Percentiles rank a stretch among this genome's conserved stretches.
These are phyloP conservation scores for Pteronura brasiliensis DNA, from an alignment of 2,113 vertebrate species.

Conservation along the genomic window DNA sequence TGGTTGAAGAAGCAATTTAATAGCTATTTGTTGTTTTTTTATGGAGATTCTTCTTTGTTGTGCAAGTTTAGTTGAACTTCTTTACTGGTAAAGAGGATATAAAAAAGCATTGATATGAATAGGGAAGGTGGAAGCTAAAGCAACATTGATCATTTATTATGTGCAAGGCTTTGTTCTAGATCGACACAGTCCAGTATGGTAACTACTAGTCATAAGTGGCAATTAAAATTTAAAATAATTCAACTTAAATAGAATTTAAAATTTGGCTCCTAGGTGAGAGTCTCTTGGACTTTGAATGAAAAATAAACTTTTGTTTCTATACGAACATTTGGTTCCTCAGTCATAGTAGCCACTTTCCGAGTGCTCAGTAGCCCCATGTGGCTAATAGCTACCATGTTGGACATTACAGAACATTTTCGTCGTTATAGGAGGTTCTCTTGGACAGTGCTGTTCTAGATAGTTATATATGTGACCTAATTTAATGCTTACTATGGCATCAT, in stretches of 20 bases:
- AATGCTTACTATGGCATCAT: neutral
- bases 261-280: neutral
- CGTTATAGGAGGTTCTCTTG: neutral
- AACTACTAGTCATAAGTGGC: neutral
- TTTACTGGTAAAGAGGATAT: neutral
- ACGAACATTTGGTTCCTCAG: neutral
- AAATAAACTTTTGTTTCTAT: neutral
- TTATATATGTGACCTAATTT: neutral
- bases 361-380: neutral
- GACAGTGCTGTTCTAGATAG: neutral
- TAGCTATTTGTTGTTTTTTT: neutral
- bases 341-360: neutral
- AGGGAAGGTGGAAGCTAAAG: constrained; percentile 31
- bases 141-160: neutral
- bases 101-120: neutral
- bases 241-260: constrained; percentile 25
- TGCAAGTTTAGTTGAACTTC: constrained; percentile 12
- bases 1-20: constrained; percentile 28
- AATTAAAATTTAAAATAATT: constrained; percentile 48
- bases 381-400: neutral
- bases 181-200: neutral
- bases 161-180: constrained; percentile 29
- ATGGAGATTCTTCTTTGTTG: neutral
- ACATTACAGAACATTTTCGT: neutral
- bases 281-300: neutral